Evolutionary conservation across 2,113 vertebrate genomes (phyloP), one percentile per base, ranked within the genome.

Genomic region (Calyptomena viridis): DNA sequence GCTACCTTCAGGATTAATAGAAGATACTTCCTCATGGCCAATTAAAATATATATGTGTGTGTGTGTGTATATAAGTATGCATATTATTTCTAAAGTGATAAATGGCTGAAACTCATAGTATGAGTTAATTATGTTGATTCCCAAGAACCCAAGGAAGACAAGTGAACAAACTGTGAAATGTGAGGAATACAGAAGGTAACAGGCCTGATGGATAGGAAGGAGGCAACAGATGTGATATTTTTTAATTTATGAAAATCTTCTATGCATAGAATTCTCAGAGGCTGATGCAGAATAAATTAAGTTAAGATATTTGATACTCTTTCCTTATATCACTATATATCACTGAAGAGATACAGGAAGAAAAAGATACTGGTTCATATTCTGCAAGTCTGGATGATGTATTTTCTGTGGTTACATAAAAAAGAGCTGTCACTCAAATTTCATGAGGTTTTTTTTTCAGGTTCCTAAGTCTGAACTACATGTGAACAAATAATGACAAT

Each of bases 21-120:
- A 89, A 87, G 44, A 92, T 75, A 39, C 14, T 84, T 77, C n/a
- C 90, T 63, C 40, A 73, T 3, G 8, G 33, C 4, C 30, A 85
- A 66, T 78, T 87, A 79, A 89, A 85, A 87, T 72, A 46, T 35
- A 19, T 31, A 27, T 18, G 25, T 33, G 8, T 52, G 8, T 40
- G 7, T 69, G 6, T 50, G 5, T 53, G 4, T 23, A 28, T 46
- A 50, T 17, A 69, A 8, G 16, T 27, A 21, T 1, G 0, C 18
- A 40, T 40, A 67, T 46, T 64, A 68, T 77, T 77, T 76, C n/a
- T 62, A 63, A 93, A 95, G 59, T 46, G 63, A 83, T 64, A 73
- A 93, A 68, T 47, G 72, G 16, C 39, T 90, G 52, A 92, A 93
- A 76, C 23, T 55, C 21, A 33, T 11, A 55, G 18, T 47, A 75